Percentiles rank a stretch among this genome's conserved stretches.
phyloP scores from a whole-genome alignment of 2,113 vertebrate species.

The Eubucco bourcierii region DNA sequence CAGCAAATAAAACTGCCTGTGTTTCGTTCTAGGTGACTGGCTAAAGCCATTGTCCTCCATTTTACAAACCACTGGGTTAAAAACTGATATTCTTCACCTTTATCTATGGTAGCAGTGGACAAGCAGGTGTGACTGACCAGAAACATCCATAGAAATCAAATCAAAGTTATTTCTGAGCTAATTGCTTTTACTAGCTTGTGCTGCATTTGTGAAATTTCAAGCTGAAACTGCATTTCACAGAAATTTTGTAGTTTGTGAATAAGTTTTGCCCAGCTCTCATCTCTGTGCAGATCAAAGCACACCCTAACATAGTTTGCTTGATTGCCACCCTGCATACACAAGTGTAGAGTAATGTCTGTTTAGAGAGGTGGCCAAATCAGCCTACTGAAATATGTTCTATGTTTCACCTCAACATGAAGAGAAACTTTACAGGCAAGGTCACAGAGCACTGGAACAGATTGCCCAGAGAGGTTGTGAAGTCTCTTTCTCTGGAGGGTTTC shows the following conservation, averaged over 20 bases:
- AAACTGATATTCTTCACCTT: background rate
- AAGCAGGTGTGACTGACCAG: background rate
- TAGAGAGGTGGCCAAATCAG: background rate
- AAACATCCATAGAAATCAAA: background rate
- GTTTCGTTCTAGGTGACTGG: background rate
- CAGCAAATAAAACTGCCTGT: background rate
- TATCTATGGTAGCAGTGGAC: background rate
- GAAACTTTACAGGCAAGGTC: too few species aligned
- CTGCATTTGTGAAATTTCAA: background rate
- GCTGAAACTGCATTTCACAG: background rate
- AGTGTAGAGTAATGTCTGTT: background rate
- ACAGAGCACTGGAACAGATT: too few species aligned
- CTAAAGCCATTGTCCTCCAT: background rate
- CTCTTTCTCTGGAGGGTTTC: too few species aligned
- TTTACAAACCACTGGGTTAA: background rate
- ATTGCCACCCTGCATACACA: accelerated
- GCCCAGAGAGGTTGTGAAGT: too few species aligned
- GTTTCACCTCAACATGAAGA: too few species aligned
- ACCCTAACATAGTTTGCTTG: background rate
- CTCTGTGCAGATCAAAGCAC: background rate
- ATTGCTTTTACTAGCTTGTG: background rate
- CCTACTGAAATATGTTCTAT: background rate
- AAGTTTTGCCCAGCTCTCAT: background rate
- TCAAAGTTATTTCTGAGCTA: background rate
- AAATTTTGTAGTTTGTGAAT: background rate